Percentiles rank a stretch among this genome's conserved stretches.
These are phyloP conservation scores for Xiphias gladius DNA, from an alignment of 2,113 vertebrate species.

Conservation along the genomic window DNA sequence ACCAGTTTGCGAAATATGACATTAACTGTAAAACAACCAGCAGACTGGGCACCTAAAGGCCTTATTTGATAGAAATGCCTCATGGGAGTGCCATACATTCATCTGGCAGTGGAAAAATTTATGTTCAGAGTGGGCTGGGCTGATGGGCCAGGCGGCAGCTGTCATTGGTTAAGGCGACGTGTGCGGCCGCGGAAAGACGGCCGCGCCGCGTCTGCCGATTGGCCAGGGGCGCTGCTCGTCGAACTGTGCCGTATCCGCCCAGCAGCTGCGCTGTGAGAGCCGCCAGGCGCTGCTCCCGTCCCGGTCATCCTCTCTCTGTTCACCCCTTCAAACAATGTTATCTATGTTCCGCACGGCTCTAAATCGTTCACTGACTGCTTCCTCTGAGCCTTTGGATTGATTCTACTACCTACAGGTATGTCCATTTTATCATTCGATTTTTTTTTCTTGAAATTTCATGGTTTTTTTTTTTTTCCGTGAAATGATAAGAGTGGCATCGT, in stretches of 20 bases:
- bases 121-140: constrained; percentile 30
- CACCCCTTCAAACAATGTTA: constrained; percentile 67
- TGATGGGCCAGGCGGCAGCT: background rate
- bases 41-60: background rate
- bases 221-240: constrained; percentile 53
- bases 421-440: background rate
- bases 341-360: constrained; percentile 39
- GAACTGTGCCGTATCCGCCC: constrained; percentile 28
- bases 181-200: background rate
- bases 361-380: constrained; percentile 22
- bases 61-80: constrained; percentile 36
- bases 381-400: constrained; percentile 53
- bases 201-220: constrained; percentile 61
- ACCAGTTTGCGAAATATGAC: background rate
- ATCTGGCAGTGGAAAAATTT: constrained; percentile 39
- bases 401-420: constrained; percentile 65
- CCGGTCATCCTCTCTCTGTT: constrained; percentile 51
- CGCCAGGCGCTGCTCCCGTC: constrained; percentile 67
- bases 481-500: background rate
- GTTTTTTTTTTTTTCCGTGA: background rate
- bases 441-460: background rate
- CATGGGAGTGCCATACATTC: background rate
- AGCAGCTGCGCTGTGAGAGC: constrained; percentile 66
- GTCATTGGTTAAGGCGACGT: constrained; percentile 62
- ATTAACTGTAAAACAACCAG: background rate